Evolutionary conservation across 2,113 vertebrate species (phyloP), one percentile per base, ranked within the genome.

Genomic region (Archilochus colubris): DNA sequence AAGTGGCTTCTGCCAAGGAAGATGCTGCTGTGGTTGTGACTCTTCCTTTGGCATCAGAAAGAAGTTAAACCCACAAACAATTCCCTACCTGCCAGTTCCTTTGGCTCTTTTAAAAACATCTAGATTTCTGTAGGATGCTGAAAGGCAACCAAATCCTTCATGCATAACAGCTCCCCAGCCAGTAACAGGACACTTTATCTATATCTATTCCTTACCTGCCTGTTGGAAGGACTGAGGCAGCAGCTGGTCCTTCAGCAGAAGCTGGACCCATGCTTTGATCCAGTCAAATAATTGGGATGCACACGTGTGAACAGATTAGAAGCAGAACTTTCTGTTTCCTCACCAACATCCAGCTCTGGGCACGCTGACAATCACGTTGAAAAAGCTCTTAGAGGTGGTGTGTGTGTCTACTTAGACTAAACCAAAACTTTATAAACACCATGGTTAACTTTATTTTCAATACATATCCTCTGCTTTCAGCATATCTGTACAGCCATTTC

Each of bases 381-480:
- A 75, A 86, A 76, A 73, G 31, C 14, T 63, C 61, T 88, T 21
- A 51, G 68, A 77, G 82, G 62, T 6, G 6, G 14, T 55, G 73
- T 2, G 27, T 0, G 0, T 30, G 28, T 61, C 38, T 68, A 64
- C 61, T 88, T 53, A 76, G 5, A 75, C 53, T 55, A 30, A 86
- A 43, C 18, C 93, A 96, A 89, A 96, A 19, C 30, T 81, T 79
- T 74, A 88, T 53, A 83, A 97, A 90, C 51, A 48, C 22, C 7
- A 12, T 17, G 82, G 57, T 43, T 90, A 57, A 67, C 59, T 95
- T 94, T 94, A 94, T 95, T 97, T 90, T 93, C 83, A 66, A 95
- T 46, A 96, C 38, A 80, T 33, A 50, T 9, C 23, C 30, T 70
- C 81, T 93, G 61, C 50, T 83, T 70, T 66, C 69, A 54, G 80